A percentile compares a stretch with the other conserved stretches of the same genome.
Evolutionary conservation across 2,888 invertebrate genomes (phyloP).

Genomic region (Fragum fragum): DNA sequence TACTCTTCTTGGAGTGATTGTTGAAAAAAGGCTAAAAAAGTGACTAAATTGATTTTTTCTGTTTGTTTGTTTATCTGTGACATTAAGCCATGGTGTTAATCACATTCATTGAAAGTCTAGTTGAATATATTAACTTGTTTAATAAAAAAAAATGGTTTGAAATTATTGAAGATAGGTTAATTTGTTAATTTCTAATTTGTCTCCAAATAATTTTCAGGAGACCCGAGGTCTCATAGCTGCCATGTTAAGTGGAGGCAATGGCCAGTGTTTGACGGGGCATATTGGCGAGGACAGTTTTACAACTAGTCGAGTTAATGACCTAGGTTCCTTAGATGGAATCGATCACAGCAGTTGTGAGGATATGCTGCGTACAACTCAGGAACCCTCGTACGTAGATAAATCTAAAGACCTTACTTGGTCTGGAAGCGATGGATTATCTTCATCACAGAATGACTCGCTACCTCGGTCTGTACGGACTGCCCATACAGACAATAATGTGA

Average conservation of each 20-base stretch:
- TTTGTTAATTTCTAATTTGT: too few relatives aligned
- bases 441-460: conserved; percentile 12
- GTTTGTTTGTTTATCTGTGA: too few relatives aligned
- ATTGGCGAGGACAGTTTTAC: conserved; percentile 55
- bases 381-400: conserved; percentile 23
- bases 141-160: too few relatives aligned
- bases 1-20: too few relatives aligned
- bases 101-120: too few relatives aligned
- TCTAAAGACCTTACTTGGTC: conserved; percentile 25
- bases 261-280: conserved; percentile 49
- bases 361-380: conserved; percentile 44
- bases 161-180: too few relatives aligned
- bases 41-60: too few relatives aligned
- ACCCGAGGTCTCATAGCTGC: conserved; percentile 72
- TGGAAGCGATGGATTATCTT: conserved; percentile 32
- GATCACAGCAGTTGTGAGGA: conserved; percentile 68
- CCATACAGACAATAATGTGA: conserved; percentile 39
- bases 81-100: too few relatives aligned
- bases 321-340: conserved; percentile 71
- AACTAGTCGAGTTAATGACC: conserved; percentile 49
- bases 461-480: conserved; percentile 36
- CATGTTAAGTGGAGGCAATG: conserved; percentile 70
- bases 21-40: too few relatives aligned
- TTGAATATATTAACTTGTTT: too few relatives aligned
- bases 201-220: conserved; percentile 73